These are phyloP conservation scores for Drosophila lutescens DNA, from an alignment of 2,888 invertebrate genomes.

Conservation along the genomic window DNA sequence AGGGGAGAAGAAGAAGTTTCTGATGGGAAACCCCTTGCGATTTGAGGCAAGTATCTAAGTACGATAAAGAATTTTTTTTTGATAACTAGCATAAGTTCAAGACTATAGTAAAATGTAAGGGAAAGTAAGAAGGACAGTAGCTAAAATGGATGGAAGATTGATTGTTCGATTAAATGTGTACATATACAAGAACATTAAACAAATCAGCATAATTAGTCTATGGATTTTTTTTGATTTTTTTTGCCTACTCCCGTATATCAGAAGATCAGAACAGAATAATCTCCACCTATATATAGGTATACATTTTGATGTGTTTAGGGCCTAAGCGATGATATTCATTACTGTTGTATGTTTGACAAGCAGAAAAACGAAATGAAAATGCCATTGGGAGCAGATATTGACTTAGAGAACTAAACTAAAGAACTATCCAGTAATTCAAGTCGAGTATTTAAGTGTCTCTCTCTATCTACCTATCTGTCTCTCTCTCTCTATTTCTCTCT, in stretches of 20 bases:
- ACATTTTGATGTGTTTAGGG: constrained; percentile 38
- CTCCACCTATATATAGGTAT: constrained; percentile 29
- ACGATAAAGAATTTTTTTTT: constrained; percentile 43
- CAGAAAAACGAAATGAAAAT: constrained; percentile 3
- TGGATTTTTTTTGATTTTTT: constrained; percentile 28
- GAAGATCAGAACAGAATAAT: constrained; percentile 44
- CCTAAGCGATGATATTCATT: constrained; percentile 39
- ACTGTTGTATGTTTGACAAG: constrained; percentile 50
- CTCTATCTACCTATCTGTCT: constrained; percentile 35
- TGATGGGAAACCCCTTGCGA: constrained; percentile 4
- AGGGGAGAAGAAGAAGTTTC: neutral
- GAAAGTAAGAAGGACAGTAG: neutral
- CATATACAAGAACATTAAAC: constrained; percentile 1
- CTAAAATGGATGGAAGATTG: constrained; percentile 12
- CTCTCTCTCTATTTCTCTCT: constrained; percentile 30
- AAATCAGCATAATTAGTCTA: constrained; percentile 23
- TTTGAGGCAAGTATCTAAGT: neutral
- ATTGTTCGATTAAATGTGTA: constrained; percentile 19
- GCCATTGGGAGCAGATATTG: constrained; percentile 15
- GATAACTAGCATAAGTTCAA: constrained; percentile 59
- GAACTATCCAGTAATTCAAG: constrained; percentile 39
- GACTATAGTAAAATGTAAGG: constrained; percentile 62
- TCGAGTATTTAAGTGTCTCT: constrained; percentile 39
- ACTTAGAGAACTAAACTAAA: constrained; percentile 28
- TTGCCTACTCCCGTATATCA: constrained; percentile 37